phyloP scores from a whole-genome alignment of 1,140 invertebrate species.

The Drosophila nasuta region DNA sequence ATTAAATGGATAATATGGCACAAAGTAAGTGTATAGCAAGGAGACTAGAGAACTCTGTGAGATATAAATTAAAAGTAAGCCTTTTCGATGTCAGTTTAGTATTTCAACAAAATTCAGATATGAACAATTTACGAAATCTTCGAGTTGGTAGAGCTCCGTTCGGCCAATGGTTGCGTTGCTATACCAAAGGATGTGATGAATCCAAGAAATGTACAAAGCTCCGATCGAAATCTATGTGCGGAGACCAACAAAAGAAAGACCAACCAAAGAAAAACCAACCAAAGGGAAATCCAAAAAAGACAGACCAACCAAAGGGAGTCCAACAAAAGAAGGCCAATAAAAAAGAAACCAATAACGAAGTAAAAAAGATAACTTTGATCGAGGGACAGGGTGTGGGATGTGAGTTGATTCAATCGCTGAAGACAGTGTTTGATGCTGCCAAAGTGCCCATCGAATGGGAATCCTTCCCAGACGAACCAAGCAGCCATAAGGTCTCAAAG shows the following conservation, averaged over 20 bases:
- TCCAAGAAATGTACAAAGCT: conserved; percentile 10
- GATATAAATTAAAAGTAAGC: not conserved
- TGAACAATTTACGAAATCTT: conserved; percentile 53
- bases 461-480: not conserved
- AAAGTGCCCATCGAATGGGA: conserved; percentile 63
- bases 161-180: not conserved
- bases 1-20: conserved; percentile 13
- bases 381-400: conserved; percentile 60
- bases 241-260: not conserved
- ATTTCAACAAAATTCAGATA: conserved; percentile 53
- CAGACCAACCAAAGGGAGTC: not conserved
- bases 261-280: no score
- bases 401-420: conserved; percentile 48
- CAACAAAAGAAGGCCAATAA: not conserved
- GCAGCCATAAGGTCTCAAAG: conserved; percentile 1
- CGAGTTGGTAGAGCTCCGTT: not conserved
- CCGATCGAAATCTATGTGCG: conserved; percentile 7
- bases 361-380: conserved; percentile 49
- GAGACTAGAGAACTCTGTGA: conserved; percentile 31
- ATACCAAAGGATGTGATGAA: conserved; percentile 4
- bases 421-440: conserved; percentile 27
- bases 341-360: not conserved
- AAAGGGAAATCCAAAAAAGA: no score
- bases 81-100: conserved; percentile 31
- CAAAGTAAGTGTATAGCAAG: conserved; percentile 27